Percentiles rank a stretch among this genome's conserved stretches.
These are phyloP conservation scores for Orestias chungarensis DNA, from an alignment of 2,797 vertebrate genomes.

Conservation along the genomic window DNA sequence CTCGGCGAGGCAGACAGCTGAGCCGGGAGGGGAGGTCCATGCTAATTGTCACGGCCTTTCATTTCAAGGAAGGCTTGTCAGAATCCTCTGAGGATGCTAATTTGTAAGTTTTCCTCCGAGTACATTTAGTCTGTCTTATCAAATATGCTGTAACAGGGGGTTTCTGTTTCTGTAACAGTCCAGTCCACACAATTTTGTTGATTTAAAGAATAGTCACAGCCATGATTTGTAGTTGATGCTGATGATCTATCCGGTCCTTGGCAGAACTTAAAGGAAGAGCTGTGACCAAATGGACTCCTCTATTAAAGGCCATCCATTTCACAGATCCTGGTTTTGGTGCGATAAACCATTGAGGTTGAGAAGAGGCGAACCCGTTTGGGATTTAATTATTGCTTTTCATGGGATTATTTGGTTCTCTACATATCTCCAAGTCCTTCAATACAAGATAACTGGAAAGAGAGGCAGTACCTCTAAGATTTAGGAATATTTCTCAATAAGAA, in stretches of 20 bases:
- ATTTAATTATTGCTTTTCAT: background rate
- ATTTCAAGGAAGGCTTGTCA: slow-evolving; percentile 60
- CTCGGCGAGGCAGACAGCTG: slow-evolving; percentile 63
- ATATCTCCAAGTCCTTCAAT: background rate
- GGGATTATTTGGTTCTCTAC: background rate
- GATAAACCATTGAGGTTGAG: no score
- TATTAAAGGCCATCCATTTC: background rate
- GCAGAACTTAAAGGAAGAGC: no score
- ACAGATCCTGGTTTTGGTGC: background rate
- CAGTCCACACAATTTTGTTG: background rate
- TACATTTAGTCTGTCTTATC: slow-evolving; percentile 51
- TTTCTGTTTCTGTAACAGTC: no score
- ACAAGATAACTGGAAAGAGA: background rate
- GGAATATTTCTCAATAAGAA: background rate
- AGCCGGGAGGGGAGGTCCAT: slow-evolving; percentile 64
- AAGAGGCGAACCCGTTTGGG: no score
- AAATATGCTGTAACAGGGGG: no score
- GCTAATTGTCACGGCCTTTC: slow-evolving; percentile 74
- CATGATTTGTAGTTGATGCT: background rate
- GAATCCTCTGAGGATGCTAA: slow-evolving; percentile 67
- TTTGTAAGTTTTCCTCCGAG: slow-evolving; percentile 72
- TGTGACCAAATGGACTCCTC: no score
- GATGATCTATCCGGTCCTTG: background rate
- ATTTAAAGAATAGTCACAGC: background rate
- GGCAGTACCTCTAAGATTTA: background rate